Base-by-base conservation (phyloP, 2,797 vertebrate genomes). In the Amphiprion clarkii region DNA sequence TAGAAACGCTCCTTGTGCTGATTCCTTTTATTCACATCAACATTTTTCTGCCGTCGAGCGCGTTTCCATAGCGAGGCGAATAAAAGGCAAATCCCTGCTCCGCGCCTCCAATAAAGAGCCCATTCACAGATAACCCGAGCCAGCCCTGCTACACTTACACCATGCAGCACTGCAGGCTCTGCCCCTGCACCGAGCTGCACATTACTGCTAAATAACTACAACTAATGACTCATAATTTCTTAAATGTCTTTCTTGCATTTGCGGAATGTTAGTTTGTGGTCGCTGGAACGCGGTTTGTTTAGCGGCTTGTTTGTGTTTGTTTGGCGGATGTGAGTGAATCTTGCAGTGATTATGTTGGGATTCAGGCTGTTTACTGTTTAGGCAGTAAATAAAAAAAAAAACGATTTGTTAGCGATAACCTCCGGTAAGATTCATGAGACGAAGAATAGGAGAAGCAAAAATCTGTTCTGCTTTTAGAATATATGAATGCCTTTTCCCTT, bases 61-160 rank as follows among this genome's bases (percentile, higher is more conserved):
- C 95, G 97, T 99, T 98, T 98, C 97, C 97, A 98, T 98, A 98
- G 97, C 95, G 97, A 99, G 96, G 94, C 94, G 95, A 96, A 98
- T 97, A 98, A 98, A 98, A 97, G 96, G 94, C 96, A 96, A 97
- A 98, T 97, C 96, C 96, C 95, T 92, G 96, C 96, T 96, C 96
- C 91, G 95, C 95, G 94, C 94, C 93, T 88, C 88, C 96, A 97
- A 98, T 96, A 97, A 98, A 98, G 96, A 95, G 90, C 91, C 94
- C 95, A 95, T 97, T 98, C 96, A 96, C 96, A 96, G 96, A 95
- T 93, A 93, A 94, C 95, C 96, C 95, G 94, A 88, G 87, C 90
- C 89, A 89, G 89, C 87, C 85, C 93, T 90, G 96, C 95, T 96
- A 98, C 97, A 96, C 97, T 97, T 97, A 94, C 96, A 96, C 96